phyloP scores from a whole-genome alignment of 2,888 invertebrate species.

The Epiblema foenella region DNA sequence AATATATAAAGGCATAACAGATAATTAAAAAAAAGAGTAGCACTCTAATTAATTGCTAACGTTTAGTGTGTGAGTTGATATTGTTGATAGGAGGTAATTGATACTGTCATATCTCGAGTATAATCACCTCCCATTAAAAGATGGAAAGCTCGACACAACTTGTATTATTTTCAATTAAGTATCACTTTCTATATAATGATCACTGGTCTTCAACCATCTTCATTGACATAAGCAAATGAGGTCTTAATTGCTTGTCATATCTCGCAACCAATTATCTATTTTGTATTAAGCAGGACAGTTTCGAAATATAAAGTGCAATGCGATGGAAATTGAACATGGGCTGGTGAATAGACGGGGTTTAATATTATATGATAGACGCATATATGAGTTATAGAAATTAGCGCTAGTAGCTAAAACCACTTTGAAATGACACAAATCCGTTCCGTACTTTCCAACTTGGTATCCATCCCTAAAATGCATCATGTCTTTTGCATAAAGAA shows the following conservation, averaged over 20 bases:
- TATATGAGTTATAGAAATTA: not conserved
- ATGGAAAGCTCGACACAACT: constrained; percentile 19
- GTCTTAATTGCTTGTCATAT: constrained; percentile 29
- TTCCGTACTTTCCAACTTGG: too few relatives aligned
- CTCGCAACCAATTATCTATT: constrained; percentile 15
- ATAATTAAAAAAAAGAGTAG: not conserved
- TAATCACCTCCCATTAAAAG: constrained; percentile 11
- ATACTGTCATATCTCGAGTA: not conserved
- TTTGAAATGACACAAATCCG: too few relatives aligned
- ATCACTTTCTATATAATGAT: constrained; percentile 31
- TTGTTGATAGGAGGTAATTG: constrained; percentile 7
- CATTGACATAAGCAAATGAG: constrained; percentile 30
- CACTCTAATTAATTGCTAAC: not conserved
- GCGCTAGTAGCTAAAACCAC: not conserved
- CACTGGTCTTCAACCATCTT: constrained; percentile 10
- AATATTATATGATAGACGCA: constrained; percentile 18
- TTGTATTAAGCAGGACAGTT: constrained; percentile 25
- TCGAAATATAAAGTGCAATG: constrained; percentile 39
- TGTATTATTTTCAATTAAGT: constrained; percentile 22
- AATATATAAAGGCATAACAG: too few relatives aligned
- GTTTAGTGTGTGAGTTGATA: constrained; percentile 3
- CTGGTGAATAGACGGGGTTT: not conserved
- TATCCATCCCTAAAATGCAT: too few relatives aligned
- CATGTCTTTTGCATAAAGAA: too few relatives aligned
- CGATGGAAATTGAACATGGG: constrained; percentile 1